Evolutionary conservation across 2,797 vertebrate genomes (phyloP).

Genomic region (Erethizon dorsatum): DNA sequence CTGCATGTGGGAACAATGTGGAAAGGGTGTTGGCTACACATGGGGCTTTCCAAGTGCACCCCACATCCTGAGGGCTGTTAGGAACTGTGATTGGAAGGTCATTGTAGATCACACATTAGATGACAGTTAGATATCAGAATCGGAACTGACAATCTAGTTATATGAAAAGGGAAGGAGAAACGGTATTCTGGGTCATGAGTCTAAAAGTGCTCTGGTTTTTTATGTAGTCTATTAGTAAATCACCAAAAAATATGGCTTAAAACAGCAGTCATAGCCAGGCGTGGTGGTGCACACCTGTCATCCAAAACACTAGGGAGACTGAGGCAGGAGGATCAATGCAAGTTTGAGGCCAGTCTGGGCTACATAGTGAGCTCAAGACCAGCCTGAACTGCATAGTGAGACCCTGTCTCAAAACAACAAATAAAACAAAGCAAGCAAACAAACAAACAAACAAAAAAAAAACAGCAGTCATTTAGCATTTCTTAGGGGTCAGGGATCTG

Average conservation of each 20-base stretch:
- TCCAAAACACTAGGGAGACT: neutral
- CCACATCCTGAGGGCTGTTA: neutral
- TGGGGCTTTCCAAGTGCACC: neutral
- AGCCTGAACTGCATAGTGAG: neutral
- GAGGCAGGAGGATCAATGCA: neutral
- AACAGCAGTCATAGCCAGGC: neutral
- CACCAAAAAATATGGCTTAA: neutral
- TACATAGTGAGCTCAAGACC: neutral
- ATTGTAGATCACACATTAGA: neutral
- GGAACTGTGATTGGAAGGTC: neutral
- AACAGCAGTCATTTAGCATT: neutral
- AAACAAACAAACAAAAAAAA: neutral
- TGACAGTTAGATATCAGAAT: neutral
- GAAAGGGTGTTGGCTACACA: neutral
- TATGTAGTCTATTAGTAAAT: neutral
- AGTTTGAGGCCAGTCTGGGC: neutral
- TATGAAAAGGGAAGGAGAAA: neutral
- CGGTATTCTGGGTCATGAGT: neutral
- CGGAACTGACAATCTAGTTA: neutral
- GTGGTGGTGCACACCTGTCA: neutral
- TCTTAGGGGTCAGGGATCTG: neutral
- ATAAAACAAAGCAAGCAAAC: neutral
- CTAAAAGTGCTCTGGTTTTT: neutral
- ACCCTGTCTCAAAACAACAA: neutral
- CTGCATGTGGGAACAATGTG: neutral